Evolutionary conservation across 2,113 vertebrate genomes (phyloP).

Genomic region (Physeter macrocephalus): DNA sequence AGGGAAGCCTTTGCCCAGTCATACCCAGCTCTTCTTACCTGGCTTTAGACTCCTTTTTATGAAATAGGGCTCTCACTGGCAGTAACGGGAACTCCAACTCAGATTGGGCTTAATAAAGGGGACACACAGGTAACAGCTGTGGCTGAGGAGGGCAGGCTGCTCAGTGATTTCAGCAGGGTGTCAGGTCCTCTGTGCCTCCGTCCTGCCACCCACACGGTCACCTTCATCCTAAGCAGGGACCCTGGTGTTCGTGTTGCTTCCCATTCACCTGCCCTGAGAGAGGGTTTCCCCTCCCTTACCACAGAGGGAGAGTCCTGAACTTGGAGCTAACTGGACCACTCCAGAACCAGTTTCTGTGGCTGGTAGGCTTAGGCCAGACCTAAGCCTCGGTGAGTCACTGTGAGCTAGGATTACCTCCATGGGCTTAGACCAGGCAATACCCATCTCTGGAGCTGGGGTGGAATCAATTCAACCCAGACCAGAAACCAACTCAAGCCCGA

Average conservation of each 20-base stretch:
- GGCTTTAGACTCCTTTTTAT: not conserved
- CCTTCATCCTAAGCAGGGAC: not conserved
- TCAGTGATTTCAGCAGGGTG: not conserved
- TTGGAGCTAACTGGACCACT: not conserved
- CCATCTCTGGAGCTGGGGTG: not conserved
- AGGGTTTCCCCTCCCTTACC: not conserved
- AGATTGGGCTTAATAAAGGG: not conserved
- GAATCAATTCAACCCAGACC: not conserved
- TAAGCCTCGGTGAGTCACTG: no score
- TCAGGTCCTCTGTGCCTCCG: not conserved
- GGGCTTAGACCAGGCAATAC: not conserved
- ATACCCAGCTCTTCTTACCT: not conserved
- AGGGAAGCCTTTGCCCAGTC: not conserved
- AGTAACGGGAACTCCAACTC: not conserved
- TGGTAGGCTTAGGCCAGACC: not conserved
- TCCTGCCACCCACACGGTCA: not conserved
- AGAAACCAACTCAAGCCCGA: not conserved
- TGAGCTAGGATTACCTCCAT: no score
- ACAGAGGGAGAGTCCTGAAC: not conserved
- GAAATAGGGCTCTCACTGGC: not conserved
- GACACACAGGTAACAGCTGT: not conserved
- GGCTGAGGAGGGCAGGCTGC: not conserved
- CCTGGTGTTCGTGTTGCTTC: not conserved
- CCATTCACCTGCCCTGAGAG: not conserved
- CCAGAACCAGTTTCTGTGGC: not conserved